Conservation (phyloP, 2,888 invertebrate genomes). For the Drosophila paranaensis region DNA sequence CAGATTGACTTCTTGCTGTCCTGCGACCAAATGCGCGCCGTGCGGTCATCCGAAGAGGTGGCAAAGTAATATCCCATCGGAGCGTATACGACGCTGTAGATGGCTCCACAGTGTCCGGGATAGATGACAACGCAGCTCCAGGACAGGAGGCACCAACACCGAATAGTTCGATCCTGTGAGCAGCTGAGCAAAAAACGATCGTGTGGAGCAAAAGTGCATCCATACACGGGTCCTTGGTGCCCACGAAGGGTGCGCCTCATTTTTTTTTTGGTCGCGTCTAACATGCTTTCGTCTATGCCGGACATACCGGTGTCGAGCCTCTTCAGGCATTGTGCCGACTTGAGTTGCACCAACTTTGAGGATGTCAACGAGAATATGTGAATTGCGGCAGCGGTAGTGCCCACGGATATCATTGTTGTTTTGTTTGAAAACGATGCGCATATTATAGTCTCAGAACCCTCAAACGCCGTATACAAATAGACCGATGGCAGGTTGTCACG, state of each 20-base stretch:
- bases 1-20: constrained; percentile 35
- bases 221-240: constrained; percentile 50
- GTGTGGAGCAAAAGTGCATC: constrained; percentile 48
- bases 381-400: constrained; percentile 42
- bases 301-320: constrained; percentile 35
- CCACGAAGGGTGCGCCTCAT: constrained; percentile 46
- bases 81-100: constrained; percentile 50
- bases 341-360: constrained; percentile 54
- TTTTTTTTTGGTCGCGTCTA: constrained; percentile 33
- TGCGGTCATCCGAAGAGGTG: constrained; percentile 54
- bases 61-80: constrained; percentile 63
- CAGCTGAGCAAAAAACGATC: constrained; percentile 54
- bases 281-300: constrained; percentile 49
- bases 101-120: constrained; percentile 49
- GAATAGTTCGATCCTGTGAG: constrained; percentile 56
- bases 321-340: constrained; percentile 34
- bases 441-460: constrained; percentile 30
- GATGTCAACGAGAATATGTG: constrained; percentile 50
- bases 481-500: constrained; percentile 45
- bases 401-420: constrained; percentile 47
- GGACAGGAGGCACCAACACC: constrained; percentile 61
- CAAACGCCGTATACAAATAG: constrained; percentile 45
- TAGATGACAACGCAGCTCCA: constrained; percentile 67
- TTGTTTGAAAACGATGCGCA: constrained; percentile 56
- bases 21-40: constrained; percentile 63